Evolutionary conservation across 2,797 vertebrate species (phyloP), one percentile per base, ranked within the genome.

Genomic region (Liasis olivaceus): DNA sequence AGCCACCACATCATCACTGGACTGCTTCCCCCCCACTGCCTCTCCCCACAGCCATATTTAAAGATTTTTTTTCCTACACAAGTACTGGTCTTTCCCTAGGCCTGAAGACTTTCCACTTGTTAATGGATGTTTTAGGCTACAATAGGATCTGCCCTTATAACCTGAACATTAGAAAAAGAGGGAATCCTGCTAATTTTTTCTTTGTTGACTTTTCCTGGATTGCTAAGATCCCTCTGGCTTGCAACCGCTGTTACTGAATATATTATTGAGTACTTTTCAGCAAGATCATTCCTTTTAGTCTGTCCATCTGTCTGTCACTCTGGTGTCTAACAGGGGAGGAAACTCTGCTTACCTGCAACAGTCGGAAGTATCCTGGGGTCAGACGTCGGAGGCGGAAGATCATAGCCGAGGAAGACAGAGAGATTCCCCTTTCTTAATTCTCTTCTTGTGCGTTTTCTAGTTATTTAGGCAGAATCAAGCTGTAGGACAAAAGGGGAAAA

Each of bases 291-390:
- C 72, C 72, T 77, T 22, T 7, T 24, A 69, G 20, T 24, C 64
- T 12, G 20, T 31, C 72, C 42, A 20, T 42, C 36, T 20, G 47
- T 81, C 42, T 5, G 3, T 42, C 7, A 12, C 4, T 47, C 31
- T 24, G 51, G 0, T 63, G n/a, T 59, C 8, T 24, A 22, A 20
- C 0, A 24, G 62, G 26, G 9, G 14, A 14, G 59, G 56, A 60
- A 31, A 84, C 26, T 5, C 42, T 12, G 87, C 96, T 97, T 98
- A 99, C 99, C 98, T 99, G 99, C 66, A 99, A 98, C 92, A 99
- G 98, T 51, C 98, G 98, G 95, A 99, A 99, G 87, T 99, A 99
- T 88, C 99, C 98, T 6, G 99, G 99, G 9, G 99, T 99, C 94
- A 99, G 97, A 89, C 98, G 97, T 60, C 98, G 98, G 94, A 99